Conservation (phyloP, 1,140 invertebrate species). For the Pogonomyrmex barbatus region DNA sequence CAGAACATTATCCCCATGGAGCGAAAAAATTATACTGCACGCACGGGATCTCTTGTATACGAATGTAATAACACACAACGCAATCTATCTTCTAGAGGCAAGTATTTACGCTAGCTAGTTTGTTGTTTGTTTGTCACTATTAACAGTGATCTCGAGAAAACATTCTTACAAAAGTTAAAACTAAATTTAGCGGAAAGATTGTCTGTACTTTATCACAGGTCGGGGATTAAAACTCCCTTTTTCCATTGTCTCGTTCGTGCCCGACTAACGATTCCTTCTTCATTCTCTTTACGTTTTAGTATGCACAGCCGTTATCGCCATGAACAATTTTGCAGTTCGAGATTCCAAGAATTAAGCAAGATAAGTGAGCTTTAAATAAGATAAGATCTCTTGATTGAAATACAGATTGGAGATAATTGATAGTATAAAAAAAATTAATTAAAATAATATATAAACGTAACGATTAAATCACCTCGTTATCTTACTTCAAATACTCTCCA, state of each 20-base stretch:
- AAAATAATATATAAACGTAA: not conserved
- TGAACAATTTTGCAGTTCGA: conserved; percentile 8
- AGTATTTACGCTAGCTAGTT: not conserved
- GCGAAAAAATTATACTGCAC: not conserved
- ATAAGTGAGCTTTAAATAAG: conserved; percentile 15
- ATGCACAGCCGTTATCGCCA: conserved; percentile 36
- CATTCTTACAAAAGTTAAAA: not conserved
- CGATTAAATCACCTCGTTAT: not conserved
- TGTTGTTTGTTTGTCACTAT: not conserved
- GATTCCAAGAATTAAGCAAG: not conserved
- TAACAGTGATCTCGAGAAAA: not conserved
- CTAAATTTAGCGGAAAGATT: not conserved
- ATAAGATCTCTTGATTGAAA: not conserved
- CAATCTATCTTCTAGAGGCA: not conserved
- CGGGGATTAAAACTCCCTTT: conserved; percentile 3
- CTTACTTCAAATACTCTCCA: not conserved
- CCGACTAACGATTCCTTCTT: conserved; percentile 40
- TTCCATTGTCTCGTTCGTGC: not conserved
- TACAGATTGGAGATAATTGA: conserved; percentile 1
- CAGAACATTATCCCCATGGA: not conserved
- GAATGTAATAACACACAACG: not conserved
- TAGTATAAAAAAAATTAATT: not conserved
- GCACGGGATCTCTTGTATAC: not conserved
- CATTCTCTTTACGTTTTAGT: conserved; percentile 24
- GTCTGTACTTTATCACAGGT: not conserved